A percentile compares a stretch with the other conserved stretches of the same genome.
Conservation (phyloP, 2,113 vertebrate genomes). For the Hippoglossus stenolepis region DNA sequence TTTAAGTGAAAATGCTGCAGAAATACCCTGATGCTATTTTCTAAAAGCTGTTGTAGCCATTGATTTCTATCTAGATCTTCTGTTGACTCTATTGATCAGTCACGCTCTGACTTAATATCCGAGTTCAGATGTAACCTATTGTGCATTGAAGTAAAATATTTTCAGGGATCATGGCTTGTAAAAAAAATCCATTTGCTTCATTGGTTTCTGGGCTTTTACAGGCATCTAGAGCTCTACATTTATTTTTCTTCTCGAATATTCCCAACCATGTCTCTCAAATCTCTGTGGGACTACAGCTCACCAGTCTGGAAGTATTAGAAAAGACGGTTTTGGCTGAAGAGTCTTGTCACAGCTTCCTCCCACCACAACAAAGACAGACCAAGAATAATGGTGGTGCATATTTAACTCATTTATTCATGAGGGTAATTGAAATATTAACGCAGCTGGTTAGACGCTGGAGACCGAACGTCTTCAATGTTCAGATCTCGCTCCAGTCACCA, state of each 20-base stretch:
- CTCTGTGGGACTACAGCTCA: conserved; percentile 14
- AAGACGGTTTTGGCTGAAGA: conserved; percentile 32
- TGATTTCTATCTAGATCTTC: conserved; percentile 8
- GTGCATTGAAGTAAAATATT: background rate
- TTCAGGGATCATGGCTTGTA: background rate
- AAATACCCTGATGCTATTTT: background rate
- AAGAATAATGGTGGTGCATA: conserved; percentile 63
- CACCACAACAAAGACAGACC: conserved; percentile 56
- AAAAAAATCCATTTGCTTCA: background rate
- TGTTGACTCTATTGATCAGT: conserved; percentile 5
- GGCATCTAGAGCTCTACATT: background rate
- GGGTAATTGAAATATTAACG: conserved; percentile 82
- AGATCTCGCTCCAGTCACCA: conserved; percentile 38
- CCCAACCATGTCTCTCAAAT: conserved; percentile 20
- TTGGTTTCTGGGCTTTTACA: background rate
- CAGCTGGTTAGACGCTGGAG: conserved; percentile 62
- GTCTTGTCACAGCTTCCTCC: conserved; percentile 48
- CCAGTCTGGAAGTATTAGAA: conserved; percentile 10
- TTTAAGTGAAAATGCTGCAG: background rate
- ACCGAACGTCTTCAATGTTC: conserved; percentile 46
- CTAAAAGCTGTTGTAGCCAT: background rate
- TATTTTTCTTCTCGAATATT: background rate
- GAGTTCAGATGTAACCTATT: background rate
- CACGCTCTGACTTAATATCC: background rate
- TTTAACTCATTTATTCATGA: conserved; percentile 79